Evolutionary conservation across 2,888 invertebrate genomes (phyloP), one percentile per base, ranked within the genome.

Genomic region (Eupithecia tripunctaria): DNA sequence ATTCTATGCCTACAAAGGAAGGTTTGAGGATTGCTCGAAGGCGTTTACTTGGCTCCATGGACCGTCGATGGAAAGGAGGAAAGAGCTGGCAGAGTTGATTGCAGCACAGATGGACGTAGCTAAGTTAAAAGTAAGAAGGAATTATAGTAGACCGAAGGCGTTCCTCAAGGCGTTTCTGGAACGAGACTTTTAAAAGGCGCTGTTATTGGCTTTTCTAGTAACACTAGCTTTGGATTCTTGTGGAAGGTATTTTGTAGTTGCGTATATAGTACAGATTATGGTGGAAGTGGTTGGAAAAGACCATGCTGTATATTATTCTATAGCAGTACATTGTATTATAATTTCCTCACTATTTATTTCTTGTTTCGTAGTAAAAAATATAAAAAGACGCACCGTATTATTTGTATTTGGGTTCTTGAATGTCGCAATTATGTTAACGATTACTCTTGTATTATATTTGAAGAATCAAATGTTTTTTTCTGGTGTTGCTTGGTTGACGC

Each of bases 1-100:
- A 0, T 84, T 76, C 70, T 78, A 85, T 15, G 89, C 87, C 0
- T 75, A 85, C 73, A 86, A 81, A 72, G 88, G 87, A 4, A 80
- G 79, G 36, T 86, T 82, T 73, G 77, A 78, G 3, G 86, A 88
- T 18, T 87, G 86, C 68, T 76, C 82, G 29, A 76, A 79, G 63
- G 79, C 87, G 0, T 86, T 83, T 67, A 68, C 69, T 6, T 89
- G 85, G 83, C 72, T 88, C 0, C 68, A 84, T 38, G 89, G 87
- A 32, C 78, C 29, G 76, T 81, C 2, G 36, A 41, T 64, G 0
- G 72, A 80, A n/a, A 83, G 79, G 21, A 74, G 78, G 36, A 82
- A 75, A 29, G 84, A 88, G 38, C 73, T 89, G 15, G 81, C 77
- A 21, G 81, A 84, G 27, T 72, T 89, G 25, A 67, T 82, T 12